Evolutionary conservation across 2,888 invertebrate species (phyloP).

Genomic region (Diabrotica balteata): DNA sequence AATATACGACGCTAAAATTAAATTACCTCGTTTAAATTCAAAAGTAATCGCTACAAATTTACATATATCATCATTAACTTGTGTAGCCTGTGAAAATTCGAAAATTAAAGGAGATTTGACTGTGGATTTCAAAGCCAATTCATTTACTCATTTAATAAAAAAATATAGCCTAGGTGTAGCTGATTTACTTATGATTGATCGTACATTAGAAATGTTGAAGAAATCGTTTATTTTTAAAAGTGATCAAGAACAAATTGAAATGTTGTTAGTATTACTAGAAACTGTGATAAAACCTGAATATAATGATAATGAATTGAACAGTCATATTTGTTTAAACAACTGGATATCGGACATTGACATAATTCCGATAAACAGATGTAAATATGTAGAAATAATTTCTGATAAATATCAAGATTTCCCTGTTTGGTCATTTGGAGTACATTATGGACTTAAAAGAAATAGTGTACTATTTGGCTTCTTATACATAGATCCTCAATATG

Average conservation of each 20-base stretch:
- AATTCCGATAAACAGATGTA: constrained; percentile 26
- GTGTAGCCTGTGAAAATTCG: constrained; percentile 6
- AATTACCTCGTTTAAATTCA: neutral
- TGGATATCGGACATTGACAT: constrained; percentile 13
- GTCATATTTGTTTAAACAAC: constrained; percentile 10
- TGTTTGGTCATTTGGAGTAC: constrained; percentile 33
- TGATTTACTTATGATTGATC: constrained; percentile 13
- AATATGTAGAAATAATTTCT: constrained; percentile 19
- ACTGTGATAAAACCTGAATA: neutral
- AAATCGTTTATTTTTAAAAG: constrained; percentile 1
- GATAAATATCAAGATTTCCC: constrained; percentile 20
- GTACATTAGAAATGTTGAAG: neutral
- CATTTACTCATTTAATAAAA: constrained; percentile 15
- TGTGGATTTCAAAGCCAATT: neutral
- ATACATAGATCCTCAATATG: constrained; percentile 27
- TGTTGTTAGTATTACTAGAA: constrained; percentile 1
- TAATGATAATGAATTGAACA: too few relatives aligned
- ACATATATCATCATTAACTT: constrained; percentile 1
- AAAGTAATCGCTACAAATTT: neutral
- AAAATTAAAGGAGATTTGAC: constrained; percentile 5
- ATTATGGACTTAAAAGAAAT: constrained; percentile 22
- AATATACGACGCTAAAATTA: neutral
- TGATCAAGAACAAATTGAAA: neutral
- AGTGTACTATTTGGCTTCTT: constrained; percentile 29
- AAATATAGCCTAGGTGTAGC: constrained; percentile 3